Evolutionary conservation across 2,888 invertebrate genomes (phyloP).

Genomic region (Strigamia maritima): DNA sequence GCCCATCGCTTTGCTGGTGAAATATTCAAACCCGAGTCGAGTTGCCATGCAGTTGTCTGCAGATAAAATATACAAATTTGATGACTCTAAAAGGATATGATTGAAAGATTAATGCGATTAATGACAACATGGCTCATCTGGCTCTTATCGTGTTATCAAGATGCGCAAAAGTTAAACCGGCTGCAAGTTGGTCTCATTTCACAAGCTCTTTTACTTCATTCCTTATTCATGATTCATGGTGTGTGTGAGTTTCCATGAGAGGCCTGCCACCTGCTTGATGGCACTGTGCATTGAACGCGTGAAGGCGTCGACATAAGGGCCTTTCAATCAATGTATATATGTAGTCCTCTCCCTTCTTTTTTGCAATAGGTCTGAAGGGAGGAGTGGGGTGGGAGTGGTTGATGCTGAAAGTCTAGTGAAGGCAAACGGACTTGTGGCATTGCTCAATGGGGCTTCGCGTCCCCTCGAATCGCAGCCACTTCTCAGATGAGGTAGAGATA

Average conservation of each 20-base stretch:
- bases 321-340: constrained; percentile 16
- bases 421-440: constrained; percentile 8
- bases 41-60: background rate
- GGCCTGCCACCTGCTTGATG: constrained; percentile 17
- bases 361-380: background rate
- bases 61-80: background rate
- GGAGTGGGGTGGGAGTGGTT: background rate
- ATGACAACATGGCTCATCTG: background rate
- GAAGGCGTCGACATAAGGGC: constrained; percentile 16
- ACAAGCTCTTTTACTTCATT: constrained; percentile 2
- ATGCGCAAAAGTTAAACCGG: background rate
- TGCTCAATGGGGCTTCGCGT: background rate
- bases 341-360: background rate
- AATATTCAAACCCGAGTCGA: background rate
- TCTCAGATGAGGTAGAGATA: constrained; percentile 8
- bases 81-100: background rate
- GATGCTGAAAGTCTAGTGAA: background rate
- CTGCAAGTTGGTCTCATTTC: background rate
- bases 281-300: background rate
- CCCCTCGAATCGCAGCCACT: constrained; percentile 21
- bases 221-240: constrained; percentile 3
- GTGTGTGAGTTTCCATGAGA: constrained; percentile 11
- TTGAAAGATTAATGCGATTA: background rate
- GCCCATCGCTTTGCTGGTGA: background rate
- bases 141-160: background rate